phyloP scores from a whole-genome alignment of 2,888 invertebrate genomes.

The Apocheima hispidaria region DNA sequence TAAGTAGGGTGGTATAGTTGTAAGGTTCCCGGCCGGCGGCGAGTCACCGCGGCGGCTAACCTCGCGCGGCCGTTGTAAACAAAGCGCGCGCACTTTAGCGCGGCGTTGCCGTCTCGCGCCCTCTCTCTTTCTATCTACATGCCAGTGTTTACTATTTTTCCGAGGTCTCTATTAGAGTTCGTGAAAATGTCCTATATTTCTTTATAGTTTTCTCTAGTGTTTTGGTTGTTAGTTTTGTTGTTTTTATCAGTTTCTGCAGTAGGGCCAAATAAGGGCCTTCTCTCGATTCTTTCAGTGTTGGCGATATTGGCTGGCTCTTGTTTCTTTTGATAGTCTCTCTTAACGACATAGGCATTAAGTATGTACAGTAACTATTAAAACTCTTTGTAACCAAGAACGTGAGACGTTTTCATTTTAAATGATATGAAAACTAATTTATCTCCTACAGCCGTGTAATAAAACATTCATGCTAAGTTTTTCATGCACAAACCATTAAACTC shows the following conservation, averaged over 20 bases:
- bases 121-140: constrained; percentile 52
- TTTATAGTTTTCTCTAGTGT: background rate
- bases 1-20: constrained; percentile 12
- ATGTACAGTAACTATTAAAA: background rate
- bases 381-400: constrained; percentile 20
- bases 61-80: constrained; percentile 66
- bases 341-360: background rate
- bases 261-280: background rate
- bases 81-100: constrained; percentile 69
- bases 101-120: constrained; percentile 70
- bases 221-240: too few species aligned
- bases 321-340: background rate
- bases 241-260: background rate
- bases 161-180: constrained; percentile 24
- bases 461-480: constrained; percentile 25
- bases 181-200: constrained; percentile 3
- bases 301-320: background rate
- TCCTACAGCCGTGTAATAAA: constrained; percentile 14
- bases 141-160: constrained; percentile 61
- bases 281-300: background rate
- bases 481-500: constrained; percentile 40
- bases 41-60: constrained; percentile 55
- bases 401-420: constrained; percentile 13
- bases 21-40: constrained; percentile 40
- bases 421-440: constrained; percentile 21